Conservation (phyloP, 2,888 invertebrate genomes). For the Plemyria rubiginata region DNA sequence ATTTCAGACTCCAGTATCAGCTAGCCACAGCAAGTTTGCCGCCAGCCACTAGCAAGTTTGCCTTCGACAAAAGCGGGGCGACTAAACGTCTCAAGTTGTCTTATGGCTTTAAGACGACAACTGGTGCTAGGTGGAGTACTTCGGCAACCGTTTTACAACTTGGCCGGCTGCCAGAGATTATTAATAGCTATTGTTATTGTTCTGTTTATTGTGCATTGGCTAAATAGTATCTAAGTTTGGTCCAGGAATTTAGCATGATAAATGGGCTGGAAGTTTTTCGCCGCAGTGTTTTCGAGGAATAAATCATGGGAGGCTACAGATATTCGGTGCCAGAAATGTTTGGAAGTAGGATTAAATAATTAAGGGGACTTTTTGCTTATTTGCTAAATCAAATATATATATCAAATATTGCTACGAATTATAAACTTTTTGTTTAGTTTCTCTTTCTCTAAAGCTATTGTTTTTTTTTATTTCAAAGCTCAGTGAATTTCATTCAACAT, state of each 20-base stretch:
- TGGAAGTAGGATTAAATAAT: not conserved
- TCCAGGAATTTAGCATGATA: constrained; percentile 28
- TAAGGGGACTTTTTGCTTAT: too few relatives aligned
- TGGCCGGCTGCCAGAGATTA: constrained; percentile 65
- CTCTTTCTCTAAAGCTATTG: too few relatives aligned
- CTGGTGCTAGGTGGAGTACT: constrained; percentile 54
- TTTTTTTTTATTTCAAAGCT: too few relatives aligned
- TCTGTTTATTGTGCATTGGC: constrained; percentile 50
- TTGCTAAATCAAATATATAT: too few relatives aligned
- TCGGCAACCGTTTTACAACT: constrained; percentile 57
- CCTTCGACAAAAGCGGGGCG: constrained; percentile 42
- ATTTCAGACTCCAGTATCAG: constrained; percentile 24
- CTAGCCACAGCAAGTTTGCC: constrained; percentile 38
- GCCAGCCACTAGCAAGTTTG: constrained; percentile 41
- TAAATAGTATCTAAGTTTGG: constrained; percentile 35
- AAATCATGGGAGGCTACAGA: constrained; percentile 15
- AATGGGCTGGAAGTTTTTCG: constrained; percentile 27
- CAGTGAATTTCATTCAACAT: too few relatives aligned
- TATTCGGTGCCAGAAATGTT: constrained; percentile 14
- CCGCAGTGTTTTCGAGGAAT: constrained; percentile 22
- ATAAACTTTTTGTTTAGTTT: not conserved
- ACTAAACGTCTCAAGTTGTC: constrained; percentile 59
- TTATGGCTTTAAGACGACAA: constrained; percentile 59
- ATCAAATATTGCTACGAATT: not conserved
- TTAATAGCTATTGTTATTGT: constrained; percentile 58